These are phyloP conservation scores for Drosophila asahinai DNA, from an alignment of 1,140 invertebrate genomes.

Conservation along the genomic window DNA sequence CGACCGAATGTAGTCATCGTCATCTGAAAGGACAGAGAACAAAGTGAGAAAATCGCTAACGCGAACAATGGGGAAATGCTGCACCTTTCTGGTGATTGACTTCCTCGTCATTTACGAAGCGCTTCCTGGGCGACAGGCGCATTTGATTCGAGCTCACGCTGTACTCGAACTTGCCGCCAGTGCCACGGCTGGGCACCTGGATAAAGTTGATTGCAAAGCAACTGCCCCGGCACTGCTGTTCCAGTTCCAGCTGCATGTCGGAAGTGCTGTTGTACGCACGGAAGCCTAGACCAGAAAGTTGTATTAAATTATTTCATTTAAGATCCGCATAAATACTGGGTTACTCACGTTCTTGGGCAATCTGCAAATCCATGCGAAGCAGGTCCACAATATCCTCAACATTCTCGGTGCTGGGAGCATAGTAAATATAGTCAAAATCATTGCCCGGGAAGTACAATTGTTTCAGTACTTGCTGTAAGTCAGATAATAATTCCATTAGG, in stretches of 20 bases:
- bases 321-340: not conserved
- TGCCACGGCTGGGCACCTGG: constrained; percentile 27
- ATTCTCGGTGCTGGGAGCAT: constrained; percentile 74
- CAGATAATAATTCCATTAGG: not conserved
- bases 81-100: constrained; percentile 66
- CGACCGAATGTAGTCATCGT: constrained; percentile 74
- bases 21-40: constrained; percentile 47
- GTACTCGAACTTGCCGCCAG: constrained; percentile 41
- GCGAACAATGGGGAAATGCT: not conserved
- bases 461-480: constrained; percentile 31
- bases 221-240: constrained; percentile 61
- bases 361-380: constrained; percentile 75
- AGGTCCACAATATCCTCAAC: constrained; percentile 74
- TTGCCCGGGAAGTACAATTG: constrained; percentile 58
- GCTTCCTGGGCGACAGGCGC: constrained; percentile 66
- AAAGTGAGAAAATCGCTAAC: constrained; percentile 6
- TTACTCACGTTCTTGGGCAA: constrained; percentile 77
- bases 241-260: constrained; percentile 71
- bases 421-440: constrained; percentile 77
- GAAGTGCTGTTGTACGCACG: constrained; percentile 61
- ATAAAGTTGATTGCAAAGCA: constrained; percentile 63
- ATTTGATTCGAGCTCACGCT: constrained; percentile 66
- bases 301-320: not conserved
- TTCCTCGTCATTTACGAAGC: constrained; percentile 74
- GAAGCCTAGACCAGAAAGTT: constrained; percentile 32